Conservation (phyloP, 2,888 invertebrate genomes). For the Trissolcus brochymenae region DNA sequence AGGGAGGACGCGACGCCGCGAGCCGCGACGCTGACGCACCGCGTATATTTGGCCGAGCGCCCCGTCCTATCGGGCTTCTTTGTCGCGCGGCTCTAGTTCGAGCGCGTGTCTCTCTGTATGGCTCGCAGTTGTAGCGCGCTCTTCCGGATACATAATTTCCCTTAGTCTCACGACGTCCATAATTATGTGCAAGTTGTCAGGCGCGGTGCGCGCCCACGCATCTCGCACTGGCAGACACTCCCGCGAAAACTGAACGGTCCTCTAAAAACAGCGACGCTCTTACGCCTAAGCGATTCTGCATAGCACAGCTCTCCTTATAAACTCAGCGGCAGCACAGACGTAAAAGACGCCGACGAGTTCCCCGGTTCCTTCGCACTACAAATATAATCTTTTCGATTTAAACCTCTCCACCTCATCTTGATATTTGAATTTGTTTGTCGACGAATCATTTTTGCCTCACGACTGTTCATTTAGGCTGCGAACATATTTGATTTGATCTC, state of each 20-base stretch:
- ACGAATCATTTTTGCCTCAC: no score
- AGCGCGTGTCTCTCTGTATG: constrained; percentile 15
- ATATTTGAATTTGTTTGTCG: neutral
- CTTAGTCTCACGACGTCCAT: constrained; percentile 52
- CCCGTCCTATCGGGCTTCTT: constrained; percentile 26
- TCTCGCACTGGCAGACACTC: constrained; percentile 27
- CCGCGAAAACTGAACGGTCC: constrained; percentile 40
- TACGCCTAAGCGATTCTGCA: constrained; percentile 25
- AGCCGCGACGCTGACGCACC: constrained; percentile 76
- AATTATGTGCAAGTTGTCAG: constrained; percentile 54
- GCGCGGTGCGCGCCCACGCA: constrained; percentile 50
- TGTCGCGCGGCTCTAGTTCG: constrained; percentile 9
- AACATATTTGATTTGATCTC: no score
- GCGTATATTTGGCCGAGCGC: constrained; percentile 74
- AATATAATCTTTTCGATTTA: neutral
- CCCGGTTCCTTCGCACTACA: neutral
- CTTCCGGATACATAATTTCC: constrained; percentile 58
- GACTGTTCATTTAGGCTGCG: no score
- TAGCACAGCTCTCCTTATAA: constrained; percentile 19
- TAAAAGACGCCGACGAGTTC: constrained; percentile 2
- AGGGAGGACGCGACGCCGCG: constrained; percentile 72
- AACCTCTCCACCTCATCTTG: neutral
- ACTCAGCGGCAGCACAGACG: constrained; percentile 1
- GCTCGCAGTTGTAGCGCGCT: constrained; percentile 23
- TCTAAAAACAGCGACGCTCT: constrained; percentile 49